phyloP scores from a whole-genome alignment of 2,888 invertebrate genomes.

The Trissolcus japonicus region DNA sequence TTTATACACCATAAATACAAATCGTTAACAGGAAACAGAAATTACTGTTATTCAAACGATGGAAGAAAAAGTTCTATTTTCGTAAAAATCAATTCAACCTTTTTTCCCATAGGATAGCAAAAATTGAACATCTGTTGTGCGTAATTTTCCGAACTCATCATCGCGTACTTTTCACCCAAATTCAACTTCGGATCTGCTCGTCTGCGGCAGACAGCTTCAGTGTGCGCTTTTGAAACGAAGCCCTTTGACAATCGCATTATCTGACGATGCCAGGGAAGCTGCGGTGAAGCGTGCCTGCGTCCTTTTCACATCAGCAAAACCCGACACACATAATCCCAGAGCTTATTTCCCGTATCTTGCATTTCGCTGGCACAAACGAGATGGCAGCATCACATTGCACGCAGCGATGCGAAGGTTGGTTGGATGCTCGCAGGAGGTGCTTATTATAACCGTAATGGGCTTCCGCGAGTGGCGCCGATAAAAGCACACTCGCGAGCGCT shows the following conservation, averaged over 20 bases:
- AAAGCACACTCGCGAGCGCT: conserved; percentile 60
- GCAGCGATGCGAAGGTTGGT: conserved; percentile 29
- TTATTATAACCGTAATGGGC: conserved; percentile 62
- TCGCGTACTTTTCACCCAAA: no score
- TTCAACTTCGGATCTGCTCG: not conserved
- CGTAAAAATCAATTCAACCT: no score
- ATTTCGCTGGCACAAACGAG: conserved; percentile 11
- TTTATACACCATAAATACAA: no score
- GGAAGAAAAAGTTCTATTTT: no score
- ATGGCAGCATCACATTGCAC: conserved; percentile 38
- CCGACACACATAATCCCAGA: conserved; percentile 4
- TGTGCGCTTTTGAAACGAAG: conserved; percentile 8
- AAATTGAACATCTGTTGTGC: no score
- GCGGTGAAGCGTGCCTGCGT: conserved; percentile 8
- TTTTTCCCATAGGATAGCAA: no score
- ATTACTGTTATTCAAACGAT: no score
- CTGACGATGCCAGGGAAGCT: conserved; percentile 1
- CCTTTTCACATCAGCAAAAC: conserved; percentile 4
- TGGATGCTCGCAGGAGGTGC: conserved; percentile 40
- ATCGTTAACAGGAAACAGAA: no score
- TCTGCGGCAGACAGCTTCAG: conserved; percentile 6
- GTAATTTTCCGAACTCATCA: no score
- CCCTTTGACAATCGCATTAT: conserved; percentile 12
- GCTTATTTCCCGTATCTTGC: conserved; percentile 6
- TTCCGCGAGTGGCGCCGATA: conserved; percentile 57